These are phyloP conservation scores for Aphelocoma coerulescens DNA, from an alignment of 2,113 vertebrate species.

Conservation along the genomic window DNA sequence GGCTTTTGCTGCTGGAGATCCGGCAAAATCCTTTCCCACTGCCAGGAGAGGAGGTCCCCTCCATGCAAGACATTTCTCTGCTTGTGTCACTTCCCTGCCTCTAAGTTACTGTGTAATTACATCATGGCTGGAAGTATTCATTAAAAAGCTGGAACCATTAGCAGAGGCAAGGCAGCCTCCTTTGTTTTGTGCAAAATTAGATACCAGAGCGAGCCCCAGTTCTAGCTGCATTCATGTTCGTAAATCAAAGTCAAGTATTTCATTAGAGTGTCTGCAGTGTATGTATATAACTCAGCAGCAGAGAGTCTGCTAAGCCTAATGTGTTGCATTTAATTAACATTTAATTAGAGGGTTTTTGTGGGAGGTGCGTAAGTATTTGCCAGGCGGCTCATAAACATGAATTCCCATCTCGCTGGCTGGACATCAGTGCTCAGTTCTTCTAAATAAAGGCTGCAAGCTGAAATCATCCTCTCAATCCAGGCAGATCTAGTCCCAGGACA, in stretches of 20 bases:
- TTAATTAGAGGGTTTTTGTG: constrained; percentile 50
- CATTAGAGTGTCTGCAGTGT: constrained; percentile 51
- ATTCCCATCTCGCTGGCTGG: neutral
- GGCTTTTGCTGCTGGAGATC: neutral
- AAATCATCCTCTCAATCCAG: neutral
- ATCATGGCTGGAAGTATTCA: constrained; percentile 19
- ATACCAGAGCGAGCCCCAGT: neutral
- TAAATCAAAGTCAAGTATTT: constrained; percentile 65
- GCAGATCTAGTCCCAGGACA: neutral
- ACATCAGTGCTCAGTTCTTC: neutral
- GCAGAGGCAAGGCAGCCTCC: neutral
- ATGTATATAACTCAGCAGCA: constrained; percentile 58
- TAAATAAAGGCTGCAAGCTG: neutral
- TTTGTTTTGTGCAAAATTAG: constrained; percentile 48
- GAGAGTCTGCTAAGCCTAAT: constrained; percentile 50
- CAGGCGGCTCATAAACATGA: neutral
- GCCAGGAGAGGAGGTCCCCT: constrained; percentile 9
- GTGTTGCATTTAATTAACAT: constrained; percentile 64
- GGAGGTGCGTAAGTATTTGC: neutral
- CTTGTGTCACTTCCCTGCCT: neutral
- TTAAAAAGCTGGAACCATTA: constrained; percentile 46
- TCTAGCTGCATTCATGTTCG: constrained; percentile 12
- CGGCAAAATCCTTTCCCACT: neutral
- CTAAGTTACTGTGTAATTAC: constrained; percentile 23
- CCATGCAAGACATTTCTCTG: neutral